Conservation (phyloP, 2,113 vertebrate genomes). For the Rhynchomys soricoides region DNA sequence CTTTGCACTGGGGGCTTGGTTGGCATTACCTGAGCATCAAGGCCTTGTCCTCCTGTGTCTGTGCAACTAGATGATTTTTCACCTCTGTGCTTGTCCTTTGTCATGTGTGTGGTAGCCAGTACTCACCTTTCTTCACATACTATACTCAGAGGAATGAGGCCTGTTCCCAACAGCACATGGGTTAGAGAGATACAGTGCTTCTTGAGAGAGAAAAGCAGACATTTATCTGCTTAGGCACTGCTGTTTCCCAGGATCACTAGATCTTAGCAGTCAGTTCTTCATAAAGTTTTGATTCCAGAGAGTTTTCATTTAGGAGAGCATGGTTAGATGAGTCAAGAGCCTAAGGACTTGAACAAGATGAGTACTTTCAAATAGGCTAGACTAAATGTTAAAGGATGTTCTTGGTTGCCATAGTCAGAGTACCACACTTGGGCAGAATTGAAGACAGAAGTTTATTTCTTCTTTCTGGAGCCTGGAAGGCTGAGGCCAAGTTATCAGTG, state of each 20-base stretch:
- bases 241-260: not conserved
- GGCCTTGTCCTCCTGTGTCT: not conserved
- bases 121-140: not conserved
- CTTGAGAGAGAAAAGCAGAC: constrained; percentile 11
- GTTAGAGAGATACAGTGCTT: not conserved
- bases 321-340: not conserved
- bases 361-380: not conserved
- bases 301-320: not conserved
- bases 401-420: not conserved
- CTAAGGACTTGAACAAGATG: not conserved
- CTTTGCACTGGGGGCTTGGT: accelerated
- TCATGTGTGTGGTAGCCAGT: not conserved
- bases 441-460: not conserved
- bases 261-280: not conserved
- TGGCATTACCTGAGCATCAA: too few relatives aligned
- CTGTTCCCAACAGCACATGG: not conserved
- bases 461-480: not conserved
- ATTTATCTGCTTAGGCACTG: not conserved
- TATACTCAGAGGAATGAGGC: not conserved
- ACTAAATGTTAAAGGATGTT: not conserved
- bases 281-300: not conserved
- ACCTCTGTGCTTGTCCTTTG: not conserved
- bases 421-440: accelerated
- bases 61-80: not conserved
- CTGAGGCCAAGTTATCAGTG: not conserved